These are phyloP conservation scores for Halesus radiatus DNA, from an alignment of 1,140 invertebrate species.

Conservation along the genomic window DNA sequence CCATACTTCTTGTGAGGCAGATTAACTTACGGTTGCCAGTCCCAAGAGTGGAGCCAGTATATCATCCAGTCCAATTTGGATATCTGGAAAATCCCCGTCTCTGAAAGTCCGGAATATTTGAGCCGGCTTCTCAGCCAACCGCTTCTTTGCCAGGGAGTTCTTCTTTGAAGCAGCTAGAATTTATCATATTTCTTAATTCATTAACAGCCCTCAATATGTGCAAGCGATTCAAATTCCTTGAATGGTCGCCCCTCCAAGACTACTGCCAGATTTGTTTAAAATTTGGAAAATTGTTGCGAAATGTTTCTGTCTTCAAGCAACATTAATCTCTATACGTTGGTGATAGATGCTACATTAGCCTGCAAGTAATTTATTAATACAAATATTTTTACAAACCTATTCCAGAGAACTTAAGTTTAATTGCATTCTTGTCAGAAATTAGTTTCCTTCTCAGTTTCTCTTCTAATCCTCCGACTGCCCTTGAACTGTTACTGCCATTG, in stretches of 20 bases:
- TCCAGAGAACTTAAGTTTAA: constrained; percentile 50
- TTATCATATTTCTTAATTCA: neutral
- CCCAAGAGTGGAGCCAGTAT: constrained; percentile 47
- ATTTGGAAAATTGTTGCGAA: too few relatives aligned
- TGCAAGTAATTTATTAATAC: neutral
- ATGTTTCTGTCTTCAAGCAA: too few relatives aligned
- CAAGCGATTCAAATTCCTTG: too few relatives aligned
- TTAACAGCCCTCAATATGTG: too few relatives aligned
- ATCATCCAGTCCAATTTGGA: constrained; percentile 48
- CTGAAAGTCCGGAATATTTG: constrained; percentile 45
- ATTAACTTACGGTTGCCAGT: constrained; percentile 45
- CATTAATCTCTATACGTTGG: too few relatives aligned
- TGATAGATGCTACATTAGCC: too few relatives aligned
- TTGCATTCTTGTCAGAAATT: constrained; percentile 46
- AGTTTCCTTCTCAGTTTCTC: constrained; percentile 49
- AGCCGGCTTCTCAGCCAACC: constrained; percentile 34
- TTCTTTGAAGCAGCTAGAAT: constrained; percentile 46
- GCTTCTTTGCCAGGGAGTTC: constrained; percentile 7
- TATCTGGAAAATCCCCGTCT: constrained; percentile 50
- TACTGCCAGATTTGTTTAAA: too few relatives aligned
- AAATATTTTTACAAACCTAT: constrained; percentile 38
- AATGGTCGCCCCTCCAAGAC: too few relatives aligned
- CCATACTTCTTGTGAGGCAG: too few relatives aligned
- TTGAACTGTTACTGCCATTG: neutral
- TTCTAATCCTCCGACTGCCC: constrained; percentile 27